A percentile compares a stretch with the other conserved stretches of the same genome.
These are phyloP conservation scores for Gallinago paraguaiae DNA, from an alignment of 2,113 vertebrate genomes.

Conservation along the genomic window DNA sequence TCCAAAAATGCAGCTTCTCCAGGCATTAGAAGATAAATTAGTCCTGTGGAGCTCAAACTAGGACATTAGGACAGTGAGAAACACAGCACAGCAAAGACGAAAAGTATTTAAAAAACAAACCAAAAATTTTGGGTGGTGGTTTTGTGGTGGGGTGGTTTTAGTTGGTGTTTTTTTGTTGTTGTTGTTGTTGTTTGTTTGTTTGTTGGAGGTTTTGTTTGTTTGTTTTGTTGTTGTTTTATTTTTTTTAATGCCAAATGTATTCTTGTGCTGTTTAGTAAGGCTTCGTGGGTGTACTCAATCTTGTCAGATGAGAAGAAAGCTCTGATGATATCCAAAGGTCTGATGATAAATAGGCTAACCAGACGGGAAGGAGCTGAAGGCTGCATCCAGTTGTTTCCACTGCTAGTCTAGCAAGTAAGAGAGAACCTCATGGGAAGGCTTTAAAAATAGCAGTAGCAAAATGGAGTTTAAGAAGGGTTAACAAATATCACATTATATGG, in stretches of 20 bases:
- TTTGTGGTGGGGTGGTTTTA: neutral
- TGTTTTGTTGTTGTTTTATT: neutral
- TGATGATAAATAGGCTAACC: neutral
- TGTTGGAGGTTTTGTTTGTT: no score
- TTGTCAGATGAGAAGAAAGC: neutral
- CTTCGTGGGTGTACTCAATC: neutral
- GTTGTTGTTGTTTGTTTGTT: neutral
- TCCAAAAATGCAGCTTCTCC: neutral
- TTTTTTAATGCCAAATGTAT: neutral
- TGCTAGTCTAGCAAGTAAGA: neutral
- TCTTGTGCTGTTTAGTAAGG: neutral
- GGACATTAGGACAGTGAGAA: neutral
- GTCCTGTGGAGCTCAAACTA: neutral
- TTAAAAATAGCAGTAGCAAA: neutral
- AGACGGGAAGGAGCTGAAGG: neutral
- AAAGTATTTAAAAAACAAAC: neutral
- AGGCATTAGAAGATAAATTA: neutral
- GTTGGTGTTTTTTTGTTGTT: no score
- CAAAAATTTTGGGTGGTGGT: neutral
- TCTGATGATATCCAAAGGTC: neutral
- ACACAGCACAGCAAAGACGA: neutral
- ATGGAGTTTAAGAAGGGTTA: neutral
- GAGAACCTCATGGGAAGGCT: neutral
- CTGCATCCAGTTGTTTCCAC: neutral
- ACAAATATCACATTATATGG: neutral